Evolutionary conservation across 1,140 invertebrate genomes (phyloP).

Genomic region (Hydropsyche tenuis): DNA sequence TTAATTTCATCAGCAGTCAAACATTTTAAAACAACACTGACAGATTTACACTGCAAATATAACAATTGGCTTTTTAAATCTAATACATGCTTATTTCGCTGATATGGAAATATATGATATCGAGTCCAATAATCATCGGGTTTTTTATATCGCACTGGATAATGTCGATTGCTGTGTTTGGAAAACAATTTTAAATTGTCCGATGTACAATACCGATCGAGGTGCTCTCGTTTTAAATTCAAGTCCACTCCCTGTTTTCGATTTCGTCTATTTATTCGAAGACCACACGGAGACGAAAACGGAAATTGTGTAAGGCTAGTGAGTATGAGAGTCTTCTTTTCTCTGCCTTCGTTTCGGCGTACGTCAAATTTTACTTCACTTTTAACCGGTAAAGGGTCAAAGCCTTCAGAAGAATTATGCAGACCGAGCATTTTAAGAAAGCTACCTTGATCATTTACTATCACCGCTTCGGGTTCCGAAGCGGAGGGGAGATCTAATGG

Average conservation of each 20-base stretch:
- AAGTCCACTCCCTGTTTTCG: neutral
- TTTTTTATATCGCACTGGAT: constrained; percentile 57
- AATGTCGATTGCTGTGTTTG: constrained; percentile 57
- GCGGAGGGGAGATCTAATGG: neutral
- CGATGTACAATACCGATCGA: constrained; percentile 57
- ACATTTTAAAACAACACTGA: constrained; percentile 54
- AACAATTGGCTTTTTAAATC: constrained; percentile 59
- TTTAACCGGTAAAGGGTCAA: neutral
- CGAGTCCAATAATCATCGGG: constrained; percentile 61
- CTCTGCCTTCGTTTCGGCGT: constrained; percentile 4
- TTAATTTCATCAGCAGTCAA: constrained; percentile 51
- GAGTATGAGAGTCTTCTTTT: constrained; percentile 21
- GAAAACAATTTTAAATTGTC: constrained; percentile 50
- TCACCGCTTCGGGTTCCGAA: neutral
- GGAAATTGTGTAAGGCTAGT: constrained; percentile 52
- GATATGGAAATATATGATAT: constrained; percentile 55
- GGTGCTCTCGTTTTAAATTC: constrained; percentile 47
- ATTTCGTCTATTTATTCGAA: constrained; percentile 55
- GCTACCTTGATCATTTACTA: constrained; percentile 33
- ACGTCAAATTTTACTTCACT: neutral
- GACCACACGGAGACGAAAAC: constrained; percentile 60
- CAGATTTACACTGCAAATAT: constrained; percentile 57
- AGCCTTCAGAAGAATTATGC: neutral
- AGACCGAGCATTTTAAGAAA: constrained; percentile 40
- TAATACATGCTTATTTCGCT: constrained; percentile 58